A percentile compares a stretch with the other conserved stretches of the same genome.
Conservation (phyloP, 2,797 vertebrate genomes). For the Lophius americanus region DNA sequence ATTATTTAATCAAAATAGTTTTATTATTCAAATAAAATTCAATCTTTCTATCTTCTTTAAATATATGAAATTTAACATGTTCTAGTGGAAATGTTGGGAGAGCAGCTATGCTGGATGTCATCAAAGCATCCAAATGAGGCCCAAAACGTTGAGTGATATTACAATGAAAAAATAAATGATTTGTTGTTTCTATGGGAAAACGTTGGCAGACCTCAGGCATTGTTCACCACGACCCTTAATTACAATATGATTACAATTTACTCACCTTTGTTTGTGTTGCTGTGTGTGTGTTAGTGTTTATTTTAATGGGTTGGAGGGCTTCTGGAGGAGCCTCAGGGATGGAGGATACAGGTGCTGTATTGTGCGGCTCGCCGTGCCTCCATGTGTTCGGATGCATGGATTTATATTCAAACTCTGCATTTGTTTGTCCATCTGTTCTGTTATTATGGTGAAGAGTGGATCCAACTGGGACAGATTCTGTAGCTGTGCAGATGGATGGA, state of each 20-base stretch:
- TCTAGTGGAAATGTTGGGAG: too few relatives aligned
- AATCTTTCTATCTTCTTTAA: too few relatives aligned
- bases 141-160: too few relatives aligned
- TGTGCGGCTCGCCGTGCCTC: constrained; percentile 47
- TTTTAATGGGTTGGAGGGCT: constrained; percentile 48
- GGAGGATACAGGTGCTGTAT: constrained; percentile 65
- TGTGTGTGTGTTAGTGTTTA: constrained; percentile 42
- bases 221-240: constrained; percentile 58
- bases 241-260: constrained; percentile 65
- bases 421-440: constrained; percentile 20
- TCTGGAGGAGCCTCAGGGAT: constrained; percentile 31
- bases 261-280: constrained; percentile 41
- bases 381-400: constrained; percentile 38
- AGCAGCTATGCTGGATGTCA: too few relatives aligned
- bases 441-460: constrained; percentile 43
- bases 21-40: too few relatives aligned
- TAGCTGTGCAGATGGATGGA: constrained; percentile 14
- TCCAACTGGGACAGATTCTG: constrained; percentile 16
- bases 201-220: constrained; percentile 54
- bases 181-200: constrained; percentile 1
- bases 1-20: too few relatives aligned
- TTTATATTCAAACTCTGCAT: constrained; percentile 52
- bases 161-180: too few relatives aligned
- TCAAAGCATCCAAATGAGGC: too few relatives aligned
- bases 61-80: too few relatives aligned